phyloP scores from a whole-genome alignment of 2,888 invertebrate species.

The Eupeodes latifasciatus region DNA sequence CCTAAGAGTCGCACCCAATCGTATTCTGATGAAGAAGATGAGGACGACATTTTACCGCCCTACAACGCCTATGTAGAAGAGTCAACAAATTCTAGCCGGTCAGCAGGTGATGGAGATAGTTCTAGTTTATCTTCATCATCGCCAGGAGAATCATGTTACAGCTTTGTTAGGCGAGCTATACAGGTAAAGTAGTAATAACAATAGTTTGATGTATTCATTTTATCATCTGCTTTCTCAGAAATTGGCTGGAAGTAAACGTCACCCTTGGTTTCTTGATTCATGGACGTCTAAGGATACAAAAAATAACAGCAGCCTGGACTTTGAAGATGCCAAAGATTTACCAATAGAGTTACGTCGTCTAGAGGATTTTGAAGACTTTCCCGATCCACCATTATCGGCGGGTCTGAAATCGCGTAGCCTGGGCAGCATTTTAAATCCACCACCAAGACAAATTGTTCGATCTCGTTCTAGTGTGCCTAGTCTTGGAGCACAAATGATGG shows the following conservation, averaged over 20 bases:
- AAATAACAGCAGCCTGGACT: slow-evolving; percentile 87
- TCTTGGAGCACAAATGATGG: slow-evolving; percentile 83
- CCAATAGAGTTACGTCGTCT: slow-evolving; percentile 94
- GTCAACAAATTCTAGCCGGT: slow-evolving; percentile 88
- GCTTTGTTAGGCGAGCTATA: slow-evolving; percentile 94
- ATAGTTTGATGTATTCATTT: not conserved
- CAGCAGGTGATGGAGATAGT: slow-evolving; percentile 88
- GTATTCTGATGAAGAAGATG: slow-evolving; percentile 85
- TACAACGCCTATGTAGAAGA: slow-evolving; percentile 89
- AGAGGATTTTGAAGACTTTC: slow-evolving; percentile 87
- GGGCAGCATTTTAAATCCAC: slow-evolving; percentile 91
- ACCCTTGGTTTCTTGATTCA: slow-evolving; percentile 92
- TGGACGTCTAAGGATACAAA: slow-evolving; percentile 87
- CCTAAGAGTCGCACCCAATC: slow-evolving; percentile 83
- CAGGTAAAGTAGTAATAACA: slow-evolving; percentile 84
- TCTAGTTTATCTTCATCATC: slow-evolving; percentile 92
- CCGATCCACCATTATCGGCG: slow-evolving; percentile 86
- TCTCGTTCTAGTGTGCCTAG: slow-evolving; percentile 91
- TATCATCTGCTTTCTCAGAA: slow-evolving; percentile 85
- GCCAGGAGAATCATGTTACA: slow-evolving; percentile 97
- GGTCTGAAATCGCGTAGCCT: slow-evolving; percentile 93
- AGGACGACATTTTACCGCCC: slow-evolving; percentile 85
- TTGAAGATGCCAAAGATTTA: slow-evolving; percentile 89
- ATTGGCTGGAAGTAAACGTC: slow-evolving; percentile 89
- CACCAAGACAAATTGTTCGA: slow-evolving; percentile 89